Evolutionary conservation across 2,888 invertebrate species (phyloP), one percentile per base, ranked within the genome.

Genomic region (Diplolepis rosae): DNA sequence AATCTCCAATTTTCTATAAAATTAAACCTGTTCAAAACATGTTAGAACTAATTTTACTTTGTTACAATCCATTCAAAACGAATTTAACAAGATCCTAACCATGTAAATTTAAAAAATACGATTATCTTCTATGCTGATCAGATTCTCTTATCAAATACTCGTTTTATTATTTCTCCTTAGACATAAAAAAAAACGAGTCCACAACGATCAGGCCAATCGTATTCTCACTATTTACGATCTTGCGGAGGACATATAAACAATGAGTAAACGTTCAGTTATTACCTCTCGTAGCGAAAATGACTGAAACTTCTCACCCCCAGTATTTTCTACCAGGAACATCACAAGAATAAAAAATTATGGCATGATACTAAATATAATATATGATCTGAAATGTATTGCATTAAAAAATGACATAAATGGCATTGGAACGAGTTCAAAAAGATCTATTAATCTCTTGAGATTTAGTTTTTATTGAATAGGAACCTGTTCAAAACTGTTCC

Each of bases 231-330:
- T 79, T 82, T 78, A 79, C 73, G 79, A 80, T 74, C 75, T 72
- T 56, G 54, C 22, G 54, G 68, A 74, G 71, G 77, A 69, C 74
- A 68, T 72, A 82, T 81, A 81, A 83, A 83, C 81, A 82, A 82
- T 77, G 78, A 73, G 76, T 83, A 82, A 82, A 82, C 79, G 78
- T 75, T 74, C 71, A 76, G 80, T 82, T 84, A 83, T 84, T 79
- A 80, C 73, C 79, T 79, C 77, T 70, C 68, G 69, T 61, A 73
- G 72, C 67, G 68, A 71, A 68, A 72, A 71, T 72, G 71, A 66
- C 70, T 15, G 9, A 35, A 13, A 35, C 35, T 35, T 24, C 28
- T 15, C 52, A 30, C 22, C 30, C 28, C 15, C 15, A 3, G 1
- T 7, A 52, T 52, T 15, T 9, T 52, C 2, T 7, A n/a, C 15